These are phyloP conservation scores for Sebastes hubbsi DNA, from an alignment of 2,797 vertebrate species.

Conservation along the genomic window DNA sequence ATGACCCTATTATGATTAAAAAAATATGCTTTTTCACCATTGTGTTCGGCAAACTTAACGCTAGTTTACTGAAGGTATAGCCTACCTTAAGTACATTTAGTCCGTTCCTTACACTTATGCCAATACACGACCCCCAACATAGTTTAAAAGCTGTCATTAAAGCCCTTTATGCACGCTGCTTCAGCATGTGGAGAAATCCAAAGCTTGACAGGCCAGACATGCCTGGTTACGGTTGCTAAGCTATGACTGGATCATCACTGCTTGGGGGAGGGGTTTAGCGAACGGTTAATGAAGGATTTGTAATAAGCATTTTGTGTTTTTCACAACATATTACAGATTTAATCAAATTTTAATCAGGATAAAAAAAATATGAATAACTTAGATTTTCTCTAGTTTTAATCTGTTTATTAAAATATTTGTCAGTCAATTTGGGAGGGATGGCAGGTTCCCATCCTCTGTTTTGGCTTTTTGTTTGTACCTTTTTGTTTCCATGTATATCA, in stretches of 20 bases:
- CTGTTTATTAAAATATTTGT: background rate
- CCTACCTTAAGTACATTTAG: background rate
- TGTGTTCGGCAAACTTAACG: background rate
- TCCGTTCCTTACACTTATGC: background rate
- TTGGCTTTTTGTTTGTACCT: background rate
- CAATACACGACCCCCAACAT: background rate
- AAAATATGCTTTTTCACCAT: background rate
- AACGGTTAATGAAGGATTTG: background rate
- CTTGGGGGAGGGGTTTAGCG: too few relatives aligned
- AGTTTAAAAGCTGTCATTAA: background rate
- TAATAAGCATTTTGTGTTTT: background rate
- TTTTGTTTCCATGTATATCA: slow-evolving; percentile 23
- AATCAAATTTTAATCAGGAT: slow-evolving; percentile 2
- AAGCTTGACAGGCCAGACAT: background rate
- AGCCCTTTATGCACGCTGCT: background rate
- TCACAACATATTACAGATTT: background rate
- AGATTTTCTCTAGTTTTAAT: background rate
- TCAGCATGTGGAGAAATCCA: background rate
- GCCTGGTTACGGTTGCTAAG: background rate
- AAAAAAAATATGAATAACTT: background rate
- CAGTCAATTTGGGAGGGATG: background rate
- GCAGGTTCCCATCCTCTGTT: background rate
- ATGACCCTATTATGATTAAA: background rate
- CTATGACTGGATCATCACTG: background rate
- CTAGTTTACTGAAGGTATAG: background rate